phyloP scores from a whole-genome alignment of 92 coral and sea anemone species.

The Paragorgia papillata region DNA sequence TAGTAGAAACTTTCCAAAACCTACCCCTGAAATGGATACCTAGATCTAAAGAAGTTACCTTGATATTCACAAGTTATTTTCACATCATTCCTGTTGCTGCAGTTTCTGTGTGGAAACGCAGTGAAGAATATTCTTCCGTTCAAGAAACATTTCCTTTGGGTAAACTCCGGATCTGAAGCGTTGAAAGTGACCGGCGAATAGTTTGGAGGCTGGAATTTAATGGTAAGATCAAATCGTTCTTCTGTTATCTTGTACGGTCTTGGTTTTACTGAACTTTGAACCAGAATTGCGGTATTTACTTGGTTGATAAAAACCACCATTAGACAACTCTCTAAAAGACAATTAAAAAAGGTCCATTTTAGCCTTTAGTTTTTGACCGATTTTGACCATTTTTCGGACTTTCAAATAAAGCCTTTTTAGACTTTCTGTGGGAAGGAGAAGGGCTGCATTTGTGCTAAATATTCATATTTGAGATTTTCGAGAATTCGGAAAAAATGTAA shows the following conservation, averaged over 20 bases:
- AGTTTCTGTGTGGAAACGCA: neutral
- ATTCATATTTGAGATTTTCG: no score
- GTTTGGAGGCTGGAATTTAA: slow-evolving; percentile 16
- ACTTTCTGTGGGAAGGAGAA: no score
- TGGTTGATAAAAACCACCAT: slow-evolving; percentile 4
- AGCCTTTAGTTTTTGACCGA: no score
- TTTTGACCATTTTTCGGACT: no score
- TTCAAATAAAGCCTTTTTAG: no score
- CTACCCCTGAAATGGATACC: no score
- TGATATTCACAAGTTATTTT: neutral
- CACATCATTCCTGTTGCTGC: neutral
- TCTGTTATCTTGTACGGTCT: slow-evolving; percentile 22
- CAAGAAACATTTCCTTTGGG: slow-evolving; percentile 16
- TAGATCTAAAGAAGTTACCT: neutral
- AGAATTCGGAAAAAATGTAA: no score
- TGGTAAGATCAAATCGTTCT: neutral
- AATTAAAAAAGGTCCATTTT: no score
- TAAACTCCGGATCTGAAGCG: slow-evolving; percentile 35
- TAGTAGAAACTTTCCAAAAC: no score
- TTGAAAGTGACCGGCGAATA: slow-evolving; percentile 22
- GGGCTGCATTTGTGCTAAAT: no score
- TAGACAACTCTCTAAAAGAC: slow-evolving; percentile 20
- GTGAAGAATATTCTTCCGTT: slow-evolving; percentile 13
- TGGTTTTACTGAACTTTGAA: slow-evolving; percentile 34
- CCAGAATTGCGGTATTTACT: neutral